Evolutionary conservation across 2,113 vertebrate genomes (phyloP).

Genomic region (Actinemys pallida): DNA sequence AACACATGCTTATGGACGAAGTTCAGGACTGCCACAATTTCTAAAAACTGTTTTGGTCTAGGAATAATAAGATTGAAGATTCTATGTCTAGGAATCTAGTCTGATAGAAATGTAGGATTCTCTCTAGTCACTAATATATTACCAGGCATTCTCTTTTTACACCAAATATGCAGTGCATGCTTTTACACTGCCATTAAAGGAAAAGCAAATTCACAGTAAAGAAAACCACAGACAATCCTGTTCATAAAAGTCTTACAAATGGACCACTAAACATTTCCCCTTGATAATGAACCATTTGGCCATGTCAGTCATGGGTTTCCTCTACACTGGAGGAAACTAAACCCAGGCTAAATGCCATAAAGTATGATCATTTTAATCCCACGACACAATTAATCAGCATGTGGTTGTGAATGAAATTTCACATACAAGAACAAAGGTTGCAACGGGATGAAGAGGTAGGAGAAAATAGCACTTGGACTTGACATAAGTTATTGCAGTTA

Average conservation of each 20-base stretch:
- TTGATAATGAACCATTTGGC: constrained; percentile 17
- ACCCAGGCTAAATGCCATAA: neutral
- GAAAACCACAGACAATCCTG: neutral
- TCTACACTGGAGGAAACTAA: constrained; percentile 30
- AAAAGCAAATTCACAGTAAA: neutral
- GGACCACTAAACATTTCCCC: neutral
- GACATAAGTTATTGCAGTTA: neutral
- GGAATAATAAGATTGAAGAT: neutral
- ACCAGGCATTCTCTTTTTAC: neutral
- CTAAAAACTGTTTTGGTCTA: neutral
- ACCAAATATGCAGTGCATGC: neutral
- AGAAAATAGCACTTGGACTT: neutral
- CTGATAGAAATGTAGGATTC: neutral
- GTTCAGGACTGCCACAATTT: neutral
- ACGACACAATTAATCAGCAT: neutral
- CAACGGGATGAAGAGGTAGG: neutral
- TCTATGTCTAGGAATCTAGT: neutral
- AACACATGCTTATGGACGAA: neutral
- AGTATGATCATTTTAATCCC: constrained; percentile 1
- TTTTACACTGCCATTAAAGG: neutral
- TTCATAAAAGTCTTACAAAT: neutral
- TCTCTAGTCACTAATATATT: neutral
- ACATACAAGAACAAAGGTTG: constrained; percentile 8
- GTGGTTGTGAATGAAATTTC: neutral
- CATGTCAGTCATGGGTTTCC: neutral